These are phyloP conservation scores for Tiliacea citrago DNA, from an alignment of 2,888 invertebrate genomes.

Conservation along the genomic window DNA sequence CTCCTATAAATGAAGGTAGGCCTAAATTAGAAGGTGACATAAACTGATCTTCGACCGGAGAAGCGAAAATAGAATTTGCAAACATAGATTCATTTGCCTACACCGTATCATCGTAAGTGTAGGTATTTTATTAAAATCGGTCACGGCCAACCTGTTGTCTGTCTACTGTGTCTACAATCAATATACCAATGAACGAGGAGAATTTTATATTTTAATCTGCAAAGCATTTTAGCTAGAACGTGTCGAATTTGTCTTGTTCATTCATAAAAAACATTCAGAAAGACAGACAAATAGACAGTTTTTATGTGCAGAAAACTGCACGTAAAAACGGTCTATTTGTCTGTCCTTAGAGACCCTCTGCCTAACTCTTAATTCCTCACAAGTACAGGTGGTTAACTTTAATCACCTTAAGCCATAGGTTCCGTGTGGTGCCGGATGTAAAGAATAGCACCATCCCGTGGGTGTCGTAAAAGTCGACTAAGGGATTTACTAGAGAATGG, in stretches of 20 bases:
- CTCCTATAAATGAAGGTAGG: constrained; percentile 5
- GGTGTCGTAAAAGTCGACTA: no score
- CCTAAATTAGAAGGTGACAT: constrained; percentile 49
- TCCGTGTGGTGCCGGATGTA: no score
- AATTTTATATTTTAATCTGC: constrained; percentile 50
- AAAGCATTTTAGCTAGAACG: constrained; percentile 31
- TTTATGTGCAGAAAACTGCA: no score
- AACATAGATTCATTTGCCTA: constrained; percentile 54
- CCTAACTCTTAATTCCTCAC: neutral
- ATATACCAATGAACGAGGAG: constrained; percentile 41
- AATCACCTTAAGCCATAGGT: neutral
- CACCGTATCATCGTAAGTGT: constrained; percentile 49
- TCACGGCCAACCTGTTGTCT: constrained; percentile 68
- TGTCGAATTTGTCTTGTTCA: constrained; percentile 34
- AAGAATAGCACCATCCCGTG: no score
- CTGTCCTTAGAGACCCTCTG: neutral
- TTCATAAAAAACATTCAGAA: constrained; percentile 49
- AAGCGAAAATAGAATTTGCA: constrained; percentile 55
- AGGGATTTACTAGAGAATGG: no score
- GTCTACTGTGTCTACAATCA: constrained; percentile 51
- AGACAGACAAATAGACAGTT: no score
- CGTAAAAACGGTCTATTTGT: neutral
- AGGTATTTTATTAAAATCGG: constrained; percentile 65
- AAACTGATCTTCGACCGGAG: constrained; percentile 37
- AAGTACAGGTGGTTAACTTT: neutral